Evolutionary conservation across 2,797 vertebrate genomes (phyloP), one percentile per base, ranked within the genome.

Genomic region (Cuculus canorus): DNA sequence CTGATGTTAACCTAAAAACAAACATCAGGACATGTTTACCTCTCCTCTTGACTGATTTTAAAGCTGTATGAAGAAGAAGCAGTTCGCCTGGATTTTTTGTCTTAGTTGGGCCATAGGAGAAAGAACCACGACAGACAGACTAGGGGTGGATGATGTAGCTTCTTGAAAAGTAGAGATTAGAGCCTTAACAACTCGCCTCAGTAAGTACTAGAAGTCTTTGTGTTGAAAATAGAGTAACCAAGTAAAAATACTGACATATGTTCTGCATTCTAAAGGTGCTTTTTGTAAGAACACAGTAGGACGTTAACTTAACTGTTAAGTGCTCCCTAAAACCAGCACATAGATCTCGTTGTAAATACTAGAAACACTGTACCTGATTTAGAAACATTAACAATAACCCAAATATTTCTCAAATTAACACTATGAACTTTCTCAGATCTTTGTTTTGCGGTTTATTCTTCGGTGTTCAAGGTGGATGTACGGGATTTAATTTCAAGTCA

Each of bases 401-500:
- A 72, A 93, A 43, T 6, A 18, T 90, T 92, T 83, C 43, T 92
- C 45, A 85, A 92, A 90, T 37, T 39, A 11, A 17, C 14, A 57
- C 13, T 71, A 95, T 63, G 32, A 72, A 50, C 28, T 90, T 87
- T 75, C 28, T 45, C 25, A 33, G 17, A 45, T 84, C 65, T 85
- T 53, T 86, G 22, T 78, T 85, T 88, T 90, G 69, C 87, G 66
- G 37, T 92, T 88, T 86, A 30, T 71, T 86, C 50, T 82, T 88
- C 57, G 90, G 18, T 27, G 7, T 85, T 90, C 65, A 56, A 69
- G 71, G 57, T 85, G 57, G 37, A 82, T 54, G 23, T 37, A 80
- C 17, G 17, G 89, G 65, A 89, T 95, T 90, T 68, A 33, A 65
- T 85, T 93, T 92, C 76, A 90, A 56, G 41, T 57, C 96, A 89